Evolutionary conservation across 2,797 vertebrate species (phyloP), one percentile per base, ranked within the genome.

Genomic region (Okamejei kenojei): DNA sequence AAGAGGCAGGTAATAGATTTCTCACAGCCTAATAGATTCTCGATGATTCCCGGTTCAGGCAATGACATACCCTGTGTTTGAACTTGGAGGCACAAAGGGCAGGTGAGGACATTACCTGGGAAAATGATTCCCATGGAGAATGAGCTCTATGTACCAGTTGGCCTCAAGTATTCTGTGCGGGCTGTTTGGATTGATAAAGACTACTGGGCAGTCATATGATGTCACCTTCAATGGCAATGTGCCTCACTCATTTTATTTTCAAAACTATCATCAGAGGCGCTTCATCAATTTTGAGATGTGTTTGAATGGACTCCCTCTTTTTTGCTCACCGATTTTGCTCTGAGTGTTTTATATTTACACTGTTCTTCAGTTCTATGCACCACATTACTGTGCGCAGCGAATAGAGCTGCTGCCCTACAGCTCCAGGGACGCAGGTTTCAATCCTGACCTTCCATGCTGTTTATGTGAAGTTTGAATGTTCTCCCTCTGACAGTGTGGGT

Each of bases 1-100:
- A 88, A 88, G 13, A 35, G 61, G 84, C n/a, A 68, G 65, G n/a
- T 88, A 88, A 88, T 88, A 88, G 84, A 88, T 65, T 88, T 63
- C n/a, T 68, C 84, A 88, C 61, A 68, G n/a, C n/a, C 84, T 68
- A 68, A 88, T 68, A 63, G 84, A 88, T 21, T 35, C n/a, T 68
- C 17, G 61, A 35, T 19, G 61, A 88, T 32, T 32, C n/a, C 63
- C 15, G n/a, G 63, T 68, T 88, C 63, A 88, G 68, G n/a, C 84
- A 3, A 35, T 68, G n/a, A 19, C 65, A 35, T 35, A 88, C 63
- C 84, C 84, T 88, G n/a, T 35, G 84, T 88, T 88, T 88, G 84
- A 88, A 88, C 61, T 88, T 65, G 61, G 32, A 58, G 29, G 2
- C 58, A 32, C 13, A 86, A 58, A 65, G 61, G 61, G 58, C 82